Percentiles rank a stretch among this genome's conserved stretches.
phyloP scores from a whole-genome alignment of 2,113 vertebrate species.

The Halichoerus grypus region DNA sequence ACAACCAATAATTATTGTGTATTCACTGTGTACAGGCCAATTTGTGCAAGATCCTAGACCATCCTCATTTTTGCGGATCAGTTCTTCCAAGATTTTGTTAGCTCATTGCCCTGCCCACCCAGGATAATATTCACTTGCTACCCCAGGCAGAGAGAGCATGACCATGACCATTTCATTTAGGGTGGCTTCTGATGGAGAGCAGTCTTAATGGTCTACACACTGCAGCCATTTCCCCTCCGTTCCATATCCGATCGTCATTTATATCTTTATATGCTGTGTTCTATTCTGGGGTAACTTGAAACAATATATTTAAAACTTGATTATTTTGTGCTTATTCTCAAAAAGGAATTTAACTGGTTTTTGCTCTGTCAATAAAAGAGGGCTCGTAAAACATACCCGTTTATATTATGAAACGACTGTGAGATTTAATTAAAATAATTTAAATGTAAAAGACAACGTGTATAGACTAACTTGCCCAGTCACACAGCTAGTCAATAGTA shows the following conservation, averaged over 20 bases:
- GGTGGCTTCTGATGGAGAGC: not conserved
- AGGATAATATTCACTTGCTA: not conserved
- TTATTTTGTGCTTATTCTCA: not conserved
- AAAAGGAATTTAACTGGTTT: not conserved
- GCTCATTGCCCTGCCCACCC: not conserved
- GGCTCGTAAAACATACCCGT: not conserved
- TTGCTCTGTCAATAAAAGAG: not conserved
- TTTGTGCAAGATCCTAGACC: not conserved
- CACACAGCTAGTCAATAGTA: not conserved
- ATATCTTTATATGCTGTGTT: not conserved
- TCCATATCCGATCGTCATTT: not conserved
- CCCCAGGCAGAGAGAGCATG: not conserved
- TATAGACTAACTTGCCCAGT: not conserved
- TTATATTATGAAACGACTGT: not conserved
- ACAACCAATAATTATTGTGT: not conserved
- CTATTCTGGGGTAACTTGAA: not conserved
- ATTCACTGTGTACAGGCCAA: not conserved
- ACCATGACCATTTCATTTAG: not conserved
- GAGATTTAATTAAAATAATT: not conserved
- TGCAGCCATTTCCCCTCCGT: not conserved
- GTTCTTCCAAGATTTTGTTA: not conserved
- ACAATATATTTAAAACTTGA: conserved; percentile 11
- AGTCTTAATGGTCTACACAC: not conserved
- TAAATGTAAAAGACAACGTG: not conserved
- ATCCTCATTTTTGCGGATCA: not conserved